Conservation (phyloP, 2,113 vertebrate genomes). For the Ramphastos sulfuratus region DNA sequence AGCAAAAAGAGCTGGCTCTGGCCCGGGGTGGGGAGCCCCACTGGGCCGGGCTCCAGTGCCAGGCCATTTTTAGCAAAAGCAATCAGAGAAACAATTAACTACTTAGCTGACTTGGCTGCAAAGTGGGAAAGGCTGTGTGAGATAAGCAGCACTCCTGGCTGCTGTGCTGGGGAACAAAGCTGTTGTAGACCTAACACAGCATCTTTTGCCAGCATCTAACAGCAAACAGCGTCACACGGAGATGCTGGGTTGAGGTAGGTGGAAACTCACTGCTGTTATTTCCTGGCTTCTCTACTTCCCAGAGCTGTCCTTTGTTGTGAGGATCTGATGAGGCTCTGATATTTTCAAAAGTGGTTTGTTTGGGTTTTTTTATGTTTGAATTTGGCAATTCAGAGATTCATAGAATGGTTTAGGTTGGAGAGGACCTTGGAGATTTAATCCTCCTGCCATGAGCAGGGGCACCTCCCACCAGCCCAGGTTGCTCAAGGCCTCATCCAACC, state of each 20-base stretch:
- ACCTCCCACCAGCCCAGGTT: too few relatives aligned
- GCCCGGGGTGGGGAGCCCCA: neutral
- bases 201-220: neutral
- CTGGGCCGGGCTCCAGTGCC: neutral
- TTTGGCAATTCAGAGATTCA: neutral
- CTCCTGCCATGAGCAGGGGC: too few relatives aligned
- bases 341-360: neutral
- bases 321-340: neutral
- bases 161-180: neutral
- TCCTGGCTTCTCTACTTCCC: neutral
- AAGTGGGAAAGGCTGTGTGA: neutral
- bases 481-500: too few relatives aligned
- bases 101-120: slow-evolving; percentile 5
- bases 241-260: neutral
- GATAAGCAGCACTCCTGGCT: neutral
- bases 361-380: neutral
- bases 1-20: slow-evolving; percentile 12
- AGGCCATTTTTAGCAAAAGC: slow-evolving; percentile 29
- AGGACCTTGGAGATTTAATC: too few relatives aligned
- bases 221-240: neutral
- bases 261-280: neutral
- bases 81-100: slow-evolving; percentile 37
- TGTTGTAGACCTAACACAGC: neutral
- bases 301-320: neutral
- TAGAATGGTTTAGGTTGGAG: too few relatives aligned